These are phyloP conservation scores for Pungitius pungitius DNA, from an alignment of 2,113 vertebrate genomes.

Conservation along the genomic window DNA sequence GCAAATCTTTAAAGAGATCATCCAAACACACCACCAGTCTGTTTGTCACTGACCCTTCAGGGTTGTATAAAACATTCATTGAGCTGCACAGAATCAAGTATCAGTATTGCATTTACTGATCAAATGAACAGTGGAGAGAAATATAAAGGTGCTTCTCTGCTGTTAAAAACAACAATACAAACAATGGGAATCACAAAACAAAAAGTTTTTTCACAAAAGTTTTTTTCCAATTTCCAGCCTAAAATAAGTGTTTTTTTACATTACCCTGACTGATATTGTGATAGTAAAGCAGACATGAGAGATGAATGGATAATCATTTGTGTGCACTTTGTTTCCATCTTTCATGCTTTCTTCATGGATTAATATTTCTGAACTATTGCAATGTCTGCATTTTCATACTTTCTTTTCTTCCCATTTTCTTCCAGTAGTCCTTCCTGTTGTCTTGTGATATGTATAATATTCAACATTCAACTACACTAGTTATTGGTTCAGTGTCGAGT, in stretches of 20 bases:
- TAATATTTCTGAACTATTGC: background rate
- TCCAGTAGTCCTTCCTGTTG: background rate
- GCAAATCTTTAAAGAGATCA: too few relatives aligned
- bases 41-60: constrained; percentile 25
- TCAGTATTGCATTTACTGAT: constrained; percentile 1
- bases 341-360: background rate
- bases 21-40: background rate
- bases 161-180: too few relatives aligned
- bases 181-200: background rate
- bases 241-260: background rate
- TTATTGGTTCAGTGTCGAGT: background rate
- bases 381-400: too few relatives aligned
- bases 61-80: constrained; percentile 44
- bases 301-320: background rate
- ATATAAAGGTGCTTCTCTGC: too few relatives aligned
- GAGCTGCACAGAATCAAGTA: background rate
- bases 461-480: too few relatives aligned
- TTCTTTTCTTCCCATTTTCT: background rate
- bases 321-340: background rate
- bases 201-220: background rate
- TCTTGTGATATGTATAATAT: background rate
- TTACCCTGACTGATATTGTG: too few relatives aligned
- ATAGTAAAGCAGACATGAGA: background rate
- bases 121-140: background rate
- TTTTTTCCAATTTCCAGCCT: background rate